Evolutionary conservation across 2,888 invertebrate species (phyloP), one percentile per base, ranked within the genome.

Genomic region (Meteorus cinctellus): DNA sequence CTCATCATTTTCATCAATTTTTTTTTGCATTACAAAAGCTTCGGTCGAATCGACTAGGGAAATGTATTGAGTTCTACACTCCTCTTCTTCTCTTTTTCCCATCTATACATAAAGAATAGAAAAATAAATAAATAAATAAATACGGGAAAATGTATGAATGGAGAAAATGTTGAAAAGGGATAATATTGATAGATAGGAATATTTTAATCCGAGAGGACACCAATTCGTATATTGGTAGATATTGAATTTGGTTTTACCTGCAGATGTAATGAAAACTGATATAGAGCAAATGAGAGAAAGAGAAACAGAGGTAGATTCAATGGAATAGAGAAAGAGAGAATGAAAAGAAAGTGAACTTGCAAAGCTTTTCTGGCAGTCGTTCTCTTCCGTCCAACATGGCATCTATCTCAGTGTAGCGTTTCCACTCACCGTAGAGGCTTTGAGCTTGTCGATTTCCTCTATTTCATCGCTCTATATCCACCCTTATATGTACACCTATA

Each of bases 191-290:
- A 65, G 41, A 62, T 14, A 74, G 34, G 69, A 70, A 8, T 24
- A 41, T 6, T 3, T 29, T 6, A 34, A 63, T 65, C 48, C 36
- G 55, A 67, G 65, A 74, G 63, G 63, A 48, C 48, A 16, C 4
- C 36, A 27, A 36, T 41, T 8, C 12, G 12, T 41, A 0, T 74
- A 76, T 81, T 72, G 78, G 75, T 72, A 77, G 77, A 79, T 79
- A 78, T 81, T 79, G 75, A 80, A 80, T 82, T 80, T 79, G 72
- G 74, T 76, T 81, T 75, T 68, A 78, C 78, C 78, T 77, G 79
- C 69, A 48, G 48, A 69, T 65, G 69, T 59, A 69, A 71, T 48
- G 67, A 63, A 72, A 72, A 67, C 31, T 66, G 67, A 67, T 67
- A 76, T 55, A 74, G 24, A 77, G 62, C n/a, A 48, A n/a, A 55